These are phyloP conservation scores for Remorina albescens DNA, from an alignment of 2,797 vertebrate genomes.

Conservation along the genomic window DNA sequence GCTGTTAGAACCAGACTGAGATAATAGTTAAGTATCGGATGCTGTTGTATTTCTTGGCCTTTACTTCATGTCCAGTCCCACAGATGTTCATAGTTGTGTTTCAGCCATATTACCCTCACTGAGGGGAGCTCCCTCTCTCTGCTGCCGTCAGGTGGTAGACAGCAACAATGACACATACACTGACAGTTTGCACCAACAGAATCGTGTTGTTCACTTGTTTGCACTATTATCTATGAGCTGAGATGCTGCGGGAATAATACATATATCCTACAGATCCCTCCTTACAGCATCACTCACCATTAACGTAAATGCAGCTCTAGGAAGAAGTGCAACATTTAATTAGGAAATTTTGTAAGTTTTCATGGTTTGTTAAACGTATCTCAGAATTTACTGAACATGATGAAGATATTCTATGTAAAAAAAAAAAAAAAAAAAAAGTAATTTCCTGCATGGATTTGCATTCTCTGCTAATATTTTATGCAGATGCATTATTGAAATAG, in stretches of 20 bases:
- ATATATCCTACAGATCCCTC: neutral
- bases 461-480: neutral
- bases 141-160: constrained; percentile 47
- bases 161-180: constrained; percentile 8
- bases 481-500: neutral
- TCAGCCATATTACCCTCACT: neutral
- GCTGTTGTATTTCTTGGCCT: neutral
- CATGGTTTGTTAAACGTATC: neutral
- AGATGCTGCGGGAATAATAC: neutral
- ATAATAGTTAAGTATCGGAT: constrained; percentile 9
- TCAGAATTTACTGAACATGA: neutral
- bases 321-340: neutral
- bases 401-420: too few relatives aligned
- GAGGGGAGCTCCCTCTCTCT: constrained; percentile 4
- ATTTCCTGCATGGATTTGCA: neutral
- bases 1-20: neutral
- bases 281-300: neutral
- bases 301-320: neutral
- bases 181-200: neutral
- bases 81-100: neutral
- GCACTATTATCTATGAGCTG: neutral
- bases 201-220: neutral
- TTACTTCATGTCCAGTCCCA: neutral
- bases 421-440: too few relatives aligned
- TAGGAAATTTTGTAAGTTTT: too few relatives aligned